Evolutionary conservation across 2,113 vertebrate genomes (phyloP).

Genomic region (Arizona elegans): DNA sequence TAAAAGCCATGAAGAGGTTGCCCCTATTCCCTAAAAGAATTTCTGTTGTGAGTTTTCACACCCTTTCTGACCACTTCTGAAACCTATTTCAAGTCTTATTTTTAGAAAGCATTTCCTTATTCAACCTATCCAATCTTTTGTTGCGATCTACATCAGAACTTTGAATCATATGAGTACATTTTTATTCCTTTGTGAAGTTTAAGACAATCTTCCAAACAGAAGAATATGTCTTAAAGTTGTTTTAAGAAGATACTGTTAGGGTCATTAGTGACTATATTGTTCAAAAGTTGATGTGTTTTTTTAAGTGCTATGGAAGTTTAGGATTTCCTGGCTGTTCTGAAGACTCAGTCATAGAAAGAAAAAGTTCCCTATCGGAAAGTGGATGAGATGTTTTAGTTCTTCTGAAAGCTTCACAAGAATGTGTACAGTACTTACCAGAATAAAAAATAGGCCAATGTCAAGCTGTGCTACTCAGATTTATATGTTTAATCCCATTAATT

Average conservation of each 20-base stretch:
- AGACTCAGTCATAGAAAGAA: neutral
- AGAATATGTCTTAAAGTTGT: neutral
- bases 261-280: neutral
- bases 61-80: conserved; percentile 23
- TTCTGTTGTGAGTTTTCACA: conserved; percentile 13
- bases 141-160: neutral
- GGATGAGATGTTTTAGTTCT: neutral
- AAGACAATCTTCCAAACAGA: neutral
- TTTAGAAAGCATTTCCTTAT: neutral
- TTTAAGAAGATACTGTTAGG: neutral
- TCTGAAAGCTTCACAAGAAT: neutral
- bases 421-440: neutral
- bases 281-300: neutral
- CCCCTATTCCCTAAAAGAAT: conserved; percentile 5
- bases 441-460: neutral
- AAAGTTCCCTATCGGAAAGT: neutral
- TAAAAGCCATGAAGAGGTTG: neutral
- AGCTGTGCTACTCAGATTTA: neutral
- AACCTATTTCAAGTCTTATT: neutral
- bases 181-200: neutral
- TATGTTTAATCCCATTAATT: conserved; percentile 5
- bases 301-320: neutral
- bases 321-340: neutral
- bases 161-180: neutral
- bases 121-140: neutral